Conservation (phyloP, 2,888 invertebrate genomes). For the Antheraea assamensis region DNA sequence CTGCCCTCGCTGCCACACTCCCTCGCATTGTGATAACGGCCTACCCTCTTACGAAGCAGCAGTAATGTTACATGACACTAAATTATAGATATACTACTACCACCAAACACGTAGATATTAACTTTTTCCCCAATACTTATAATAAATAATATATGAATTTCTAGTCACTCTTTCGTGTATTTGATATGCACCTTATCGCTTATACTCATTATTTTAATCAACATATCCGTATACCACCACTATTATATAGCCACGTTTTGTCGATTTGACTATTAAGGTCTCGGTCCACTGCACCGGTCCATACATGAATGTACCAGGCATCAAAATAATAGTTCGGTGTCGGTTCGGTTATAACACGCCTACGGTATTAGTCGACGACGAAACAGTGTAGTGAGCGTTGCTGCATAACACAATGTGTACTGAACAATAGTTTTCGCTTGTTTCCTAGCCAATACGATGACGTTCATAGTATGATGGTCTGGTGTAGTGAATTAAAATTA, state of each 20-base stretch:
- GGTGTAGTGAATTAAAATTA: background rate
- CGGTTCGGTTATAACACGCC: too few relatives aligned
- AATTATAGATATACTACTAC: constrained; percentile 53
- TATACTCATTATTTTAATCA: background rate
- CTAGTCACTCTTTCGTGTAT: background rate
- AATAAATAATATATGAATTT: background rate
- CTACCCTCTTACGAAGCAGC: constrained; percentile 86
- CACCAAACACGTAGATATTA: background rate
- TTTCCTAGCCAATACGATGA: too few relatives aligned
- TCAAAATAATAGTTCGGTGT: too few relatives aligned
- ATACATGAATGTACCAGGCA: background rate
- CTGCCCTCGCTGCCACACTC: constrained; percentile 49
- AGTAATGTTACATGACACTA: constrained; percentile 75
- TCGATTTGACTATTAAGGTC: background rate
- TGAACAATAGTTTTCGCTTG: too few relatives aligned
- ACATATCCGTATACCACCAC: background rate
- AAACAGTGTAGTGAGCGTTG: too few relatives aligned
- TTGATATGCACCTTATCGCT: background rate
- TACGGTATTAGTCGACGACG: too few relatives aligned
- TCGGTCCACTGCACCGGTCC: too few relatives aligned
- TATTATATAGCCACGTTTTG: background rate
- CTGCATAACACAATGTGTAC: too few relatives aligned
- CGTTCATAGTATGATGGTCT: too few relatives aligned
- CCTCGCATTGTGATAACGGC: constrained; percentile 55
- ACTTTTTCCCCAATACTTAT: background rate